Evolutionary conservation across 92 coral and sea anemone species (phyloP), one percentile per base, ranked within the genome.

Genomic region (Porites divaricata): DNA sequence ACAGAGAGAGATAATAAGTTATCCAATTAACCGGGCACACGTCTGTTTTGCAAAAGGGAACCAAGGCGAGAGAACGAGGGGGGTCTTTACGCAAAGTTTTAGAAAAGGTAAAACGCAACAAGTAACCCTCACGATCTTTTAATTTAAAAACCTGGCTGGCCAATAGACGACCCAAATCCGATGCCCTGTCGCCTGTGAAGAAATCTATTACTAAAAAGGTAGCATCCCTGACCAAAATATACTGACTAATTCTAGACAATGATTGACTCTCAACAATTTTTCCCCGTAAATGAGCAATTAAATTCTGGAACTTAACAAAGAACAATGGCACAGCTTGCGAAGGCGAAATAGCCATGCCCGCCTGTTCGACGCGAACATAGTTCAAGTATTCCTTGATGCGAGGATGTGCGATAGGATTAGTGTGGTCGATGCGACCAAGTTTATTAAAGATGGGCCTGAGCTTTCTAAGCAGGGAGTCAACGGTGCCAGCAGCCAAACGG

Each of bases 371-470:
- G 12, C 58, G 0, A 53, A 53, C 58, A 53, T 8, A 53, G 12
- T 81, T 72, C 23, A 74, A 72, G 75, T 83, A 83, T 14, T 70
- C 78, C 41, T 61, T 81, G 20, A 81, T 61, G 4, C 71, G 78
- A 1, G 78, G 59, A 21, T 72, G 78, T n/a, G 86, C 70, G 13
- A 70, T 28, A 24, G 76, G 75, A 25, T 65, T 75, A 2, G 81
- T 17, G 28, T 50, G 75, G 16, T 51, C 66, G 9, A 84, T 49
- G 20, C 81, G 88, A 66, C 81, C 88, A n/a, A 75, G 70, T 1
- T 52, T 52, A 41, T 76, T 85, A 20, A 85, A 85, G 50, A 87
- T 86, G 64, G 91, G 68, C n/a, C 91, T 72, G 58, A 91, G 88
- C 69, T 62, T 77, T 4, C 80, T 85, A 0, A 78, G 74, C 72